A percentile compares a stretch with the other conserved stretches of the same genome.
Conservation (phyloP, 2,113 vertebrate genomes). For the Emydocephalus ijimae region DNA sequence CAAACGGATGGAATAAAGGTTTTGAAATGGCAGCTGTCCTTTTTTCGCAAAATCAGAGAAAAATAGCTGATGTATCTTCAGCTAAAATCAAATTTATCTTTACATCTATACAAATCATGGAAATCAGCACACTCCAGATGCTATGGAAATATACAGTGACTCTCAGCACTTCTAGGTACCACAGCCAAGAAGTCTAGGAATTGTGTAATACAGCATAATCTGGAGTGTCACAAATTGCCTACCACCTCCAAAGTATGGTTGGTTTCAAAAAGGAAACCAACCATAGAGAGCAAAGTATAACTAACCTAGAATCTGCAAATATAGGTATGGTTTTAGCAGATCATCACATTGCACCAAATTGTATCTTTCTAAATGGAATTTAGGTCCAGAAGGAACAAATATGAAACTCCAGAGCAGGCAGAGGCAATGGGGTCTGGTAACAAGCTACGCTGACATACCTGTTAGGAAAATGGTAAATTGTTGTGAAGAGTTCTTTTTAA, state of each 20-base stretch:
- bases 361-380: not conserved
- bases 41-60: not conserved
- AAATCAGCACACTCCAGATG: not conserved
- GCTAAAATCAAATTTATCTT: not conserved
- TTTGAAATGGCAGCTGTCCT: not conserved
- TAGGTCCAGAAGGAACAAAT: not conserved
- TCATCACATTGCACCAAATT: not conserved
- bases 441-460: not conserved
- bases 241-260: not conserved
- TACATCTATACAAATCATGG: not conserved
- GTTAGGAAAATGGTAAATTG: not conserved
- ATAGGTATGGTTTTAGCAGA: not conserved
- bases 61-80: not conserved
- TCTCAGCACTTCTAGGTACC: too few relatives aligned
- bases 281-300: not conserved
- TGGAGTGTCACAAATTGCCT: not conserved
- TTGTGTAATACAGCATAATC: not conserved
- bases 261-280: not conserved
- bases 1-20: not conserved
- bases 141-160: not conserved
- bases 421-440: not conserved
- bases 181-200: not conserved
- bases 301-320: not conserved
- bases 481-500: not conserved
- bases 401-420: not conserved